A percentile compares a stretch with the other conserved stretches of the same genome.
Evolutionary conservation across 2,113 vertebrate species (phyloP).

Genomic region (Pica pica): DNA sequence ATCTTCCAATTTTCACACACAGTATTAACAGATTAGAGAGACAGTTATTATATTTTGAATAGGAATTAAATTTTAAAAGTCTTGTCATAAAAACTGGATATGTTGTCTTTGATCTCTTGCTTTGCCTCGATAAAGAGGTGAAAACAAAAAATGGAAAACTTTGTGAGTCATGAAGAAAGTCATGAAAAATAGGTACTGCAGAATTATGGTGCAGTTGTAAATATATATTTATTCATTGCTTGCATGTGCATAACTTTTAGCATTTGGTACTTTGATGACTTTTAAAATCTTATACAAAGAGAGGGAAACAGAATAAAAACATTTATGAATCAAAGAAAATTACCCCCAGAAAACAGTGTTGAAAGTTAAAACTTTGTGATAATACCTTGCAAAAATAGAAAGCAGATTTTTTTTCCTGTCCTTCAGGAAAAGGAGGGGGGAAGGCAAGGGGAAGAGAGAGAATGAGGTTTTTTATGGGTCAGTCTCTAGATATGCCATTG

Average conservation of each 20-base stretch:
- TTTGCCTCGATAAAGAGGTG: not conserved
- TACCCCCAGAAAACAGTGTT: accelerated
- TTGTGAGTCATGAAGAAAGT: not conserved
- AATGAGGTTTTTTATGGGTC: accelerated
- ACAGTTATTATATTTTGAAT: not conserved
- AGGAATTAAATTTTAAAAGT: not conserved
- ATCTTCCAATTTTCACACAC: conserved; percentile 9
- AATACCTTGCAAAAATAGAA: not conserved
- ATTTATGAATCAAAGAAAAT: not conserved
- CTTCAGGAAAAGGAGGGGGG: not conserved
- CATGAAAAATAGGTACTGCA: not conserved
- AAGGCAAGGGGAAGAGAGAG: not conserved
- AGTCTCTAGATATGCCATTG: not conserved
- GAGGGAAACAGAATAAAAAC: not conserved
- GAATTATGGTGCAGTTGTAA: not conserved
- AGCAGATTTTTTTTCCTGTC: not conserved
- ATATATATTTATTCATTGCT: not conserved
- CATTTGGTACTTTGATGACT: not conserved
- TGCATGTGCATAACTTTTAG: not conserved
- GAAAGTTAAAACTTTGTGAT: not conserved
- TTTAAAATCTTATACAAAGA: not conserved
- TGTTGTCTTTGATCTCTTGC: not conserved
- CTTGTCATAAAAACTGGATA: not conserved
- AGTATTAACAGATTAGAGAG: not conserved
- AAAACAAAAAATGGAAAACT: not conserved